A percentile compares a stretch with the other conserved stretches of the same genome.
Evolutionary conservation across 2,113 vertebrate species (phyloP).

Genomic region (Amphilophus citrinellus): DNA sequence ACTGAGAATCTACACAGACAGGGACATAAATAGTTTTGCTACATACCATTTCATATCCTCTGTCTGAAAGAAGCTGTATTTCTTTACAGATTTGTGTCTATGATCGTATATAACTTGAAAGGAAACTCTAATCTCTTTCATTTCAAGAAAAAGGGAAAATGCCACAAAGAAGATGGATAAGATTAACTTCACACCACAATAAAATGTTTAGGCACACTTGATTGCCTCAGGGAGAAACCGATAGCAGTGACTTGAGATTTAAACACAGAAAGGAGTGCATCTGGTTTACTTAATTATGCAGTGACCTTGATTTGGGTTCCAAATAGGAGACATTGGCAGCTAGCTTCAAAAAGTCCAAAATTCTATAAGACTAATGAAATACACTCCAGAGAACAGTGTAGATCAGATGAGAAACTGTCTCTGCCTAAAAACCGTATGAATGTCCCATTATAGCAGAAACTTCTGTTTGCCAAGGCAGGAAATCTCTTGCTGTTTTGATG

Average conservation of each 20-base stretch:
- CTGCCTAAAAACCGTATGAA: slow-evolving; percentile 52
- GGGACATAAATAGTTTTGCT: not conserved
- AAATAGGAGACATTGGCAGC: slow-evolving; percentile 12
- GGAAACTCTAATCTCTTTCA: slow-evolving; percentile 5
- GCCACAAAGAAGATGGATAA: slow-evolving; percentile 19
- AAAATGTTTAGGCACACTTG: slow-evolving; percentile 35
- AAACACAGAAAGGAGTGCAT: slow-evolving; percentile 3
- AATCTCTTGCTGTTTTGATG: slow-evolving; percentile 76
- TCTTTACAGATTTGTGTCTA: slow-evolving; percentile 6
- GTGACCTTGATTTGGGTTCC: slow-evolving; percentile 17
- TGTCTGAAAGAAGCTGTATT: not conserved
- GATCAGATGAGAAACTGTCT: slow-evolving; percentile 59
- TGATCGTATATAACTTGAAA: not conserved
- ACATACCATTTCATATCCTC: not conserved
- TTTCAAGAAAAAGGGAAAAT: not conserved
- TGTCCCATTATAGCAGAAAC: slow-evolving; percentile 59
- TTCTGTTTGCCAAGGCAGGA: slow-evolving; percentile 75
- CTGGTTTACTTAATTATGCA: slow-evolving; percentile 28
- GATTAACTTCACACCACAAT: slow-evolving; percentile 22
- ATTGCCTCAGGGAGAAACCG: slow-evolving; percentile 29
- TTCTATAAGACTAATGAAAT: slow-evolving; percentile 45
- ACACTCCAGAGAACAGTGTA: slow-evolving; percentile 31
- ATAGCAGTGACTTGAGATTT: slow-evolving; percentile 33
- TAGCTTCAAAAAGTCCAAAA: slow-evolving; percentile 33
- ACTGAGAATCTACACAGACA: too few relatives aligned